Evolutionary conservation across 2,113 vertebrate species (phyloP).

Genomic region (Varanus komodoensis): DNA sequence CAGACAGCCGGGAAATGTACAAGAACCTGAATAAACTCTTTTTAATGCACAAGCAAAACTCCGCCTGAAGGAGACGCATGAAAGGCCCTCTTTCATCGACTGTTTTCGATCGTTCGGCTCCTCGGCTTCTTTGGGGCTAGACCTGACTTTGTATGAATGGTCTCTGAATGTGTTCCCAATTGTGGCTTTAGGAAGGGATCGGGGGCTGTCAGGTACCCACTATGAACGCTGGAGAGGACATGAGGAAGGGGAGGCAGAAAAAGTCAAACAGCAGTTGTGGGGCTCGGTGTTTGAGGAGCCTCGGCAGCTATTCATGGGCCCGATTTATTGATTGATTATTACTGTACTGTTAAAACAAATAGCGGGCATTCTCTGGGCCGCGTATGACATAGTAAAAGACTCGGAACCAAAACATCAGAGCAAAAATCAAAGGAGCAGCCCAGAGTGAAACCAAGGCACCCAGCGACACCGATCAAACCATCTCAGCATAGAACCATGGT

Average conservation of each 20-base stretch:
- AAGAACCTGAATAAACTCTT: constrained; percentile 83
- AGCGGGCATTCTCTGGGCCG: too few relatives aligned
- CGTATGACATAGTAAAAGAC: too few relatives aligned
- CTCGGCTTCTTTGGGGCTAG: constrained; percentile 74
- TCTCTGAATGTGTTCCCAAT: constrained; percentile 75
- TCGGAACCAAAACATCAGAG: too few relatives aligned
- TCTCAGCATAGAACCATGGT: too few relatives aligned
- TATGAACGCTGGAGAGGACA: constrained; percentile 18
- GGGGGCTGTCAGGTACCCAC: constrained; percentile 57
- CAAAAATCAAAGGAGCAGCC: too few relatives aligned
- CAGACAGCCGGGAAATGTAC: constrained; percentile 76
- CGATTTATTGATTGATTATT: background rate
- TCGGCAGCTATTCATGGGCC: background rate
- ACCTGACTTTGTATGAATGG: constrained; percentile 78
- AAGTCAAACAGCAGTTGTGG: constrained; percentile 50
- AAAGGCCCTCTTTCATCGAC: constrained; percentile 79
- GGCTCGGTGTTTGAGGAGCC: constrained; percentile 27
- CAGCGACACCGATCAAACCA: too few relatives aligned
- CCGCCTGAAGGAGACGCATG: constrained; percentile 79
- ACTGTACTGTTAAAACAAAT: too few relatives aligned
- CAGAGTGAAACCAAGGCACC: too few relatives aligned
- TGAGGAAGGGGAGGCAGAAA: constrained; percentile 60
- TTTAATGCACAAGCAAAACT: constrained; percentile 83
- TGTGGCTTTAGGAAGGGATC: constrained; percentile 64
- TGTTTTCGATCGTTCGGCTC: constrained; percentile 72